Evolutionary conservation across 2,888 invertebrate species (phyloP).

Genomic region (Masnerella sp.): DNA sequence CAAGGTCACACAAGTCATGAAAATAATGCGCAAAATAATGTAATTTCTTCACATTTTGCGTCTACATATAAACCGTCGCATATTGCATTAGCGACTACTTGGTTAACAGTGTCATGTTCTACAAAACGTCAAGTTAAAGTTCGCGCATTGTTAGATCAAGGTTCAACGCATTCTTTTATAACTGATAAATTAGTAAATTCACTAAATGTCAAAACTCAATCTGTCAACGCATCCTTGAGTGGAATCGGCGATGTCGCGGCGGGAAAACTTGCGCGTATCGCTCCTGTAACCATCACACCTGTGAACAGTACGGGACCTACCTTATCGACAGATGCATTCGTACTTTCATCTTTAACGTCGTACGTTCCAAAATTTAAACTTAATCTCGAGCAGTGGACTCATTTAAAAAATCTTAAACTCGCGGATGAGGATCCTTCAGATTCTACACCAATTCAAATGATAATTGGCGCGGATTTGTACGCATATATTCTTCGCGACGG

Average conservation of each 20-base stretch:
- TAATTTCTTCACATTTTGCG: background rate
- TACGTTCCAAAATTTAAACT: background rate
- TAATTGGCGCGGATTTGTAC: background rate
- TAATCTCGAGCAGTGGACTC: background rate
- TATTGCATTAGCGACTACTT: slow-evolving; percentile 6
- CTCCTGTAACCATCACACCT: background rate
- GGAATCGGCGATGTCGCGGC: background rate
- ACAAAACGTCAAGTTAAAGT: background rate
- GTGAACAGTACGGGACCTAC: background rate
- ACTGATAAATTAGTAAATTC: background rate
- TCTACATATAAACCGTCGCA: background rate
- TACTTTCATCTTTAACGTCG: background rate
- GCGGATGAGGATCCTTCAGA: background rate
- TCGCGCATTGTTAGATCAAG: slow-evolving; percentile 8
- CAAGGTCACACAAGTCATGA: background rate
- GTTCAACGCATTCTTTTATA: background rate
- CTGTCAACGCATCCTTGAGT: background rate
- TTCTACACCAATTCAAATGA: background rate
- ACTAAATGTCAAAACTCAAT: background rate
- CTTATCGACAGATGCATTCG: background rate
- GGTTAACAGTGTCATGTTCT: slow-evolving; percentile 7
- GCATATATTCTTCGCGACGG: background rate
- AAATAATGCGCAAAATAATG: background rate
- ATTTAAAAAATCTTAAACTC: background rate
- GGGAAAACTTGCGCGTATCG: background rate